These are phyloP conservation scores for Drosophila simulans DNA, from an alignment of 1,140 invertebrate species.

Conservation along the genomic window DNA sequence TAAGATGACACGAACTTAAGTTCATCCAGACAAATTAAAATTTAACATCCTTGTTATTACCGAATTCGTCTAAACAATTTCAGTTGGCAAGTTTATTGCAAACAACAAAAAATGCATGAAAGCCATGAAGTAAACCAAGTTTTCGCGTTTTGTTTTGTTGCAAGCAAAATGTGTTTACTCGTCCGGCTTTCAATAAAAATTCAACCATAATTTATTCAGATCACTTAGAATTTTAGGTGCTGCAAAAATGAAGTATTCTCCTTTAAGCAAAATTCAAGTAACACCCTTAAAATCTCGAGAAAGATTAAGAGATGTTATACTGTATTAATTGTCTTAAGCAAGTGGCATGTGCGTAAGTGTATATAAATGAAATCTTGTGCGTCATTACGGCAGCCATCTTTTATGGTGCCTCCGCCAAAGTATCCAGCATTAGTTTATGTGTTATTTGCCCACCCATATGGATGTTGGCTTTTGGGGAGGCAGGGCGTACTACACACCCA, in stretches of 20 bases:
- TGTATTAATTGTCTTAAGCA: background rate
- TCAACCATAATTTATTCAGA: no score
- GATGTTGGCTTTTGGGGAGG: conserved; percentile 15
- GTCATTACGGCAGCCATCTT: conserved; percentile 35
- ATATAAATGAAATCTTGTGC: conserved; percentile 27
- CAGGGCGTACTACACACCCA: background rate
- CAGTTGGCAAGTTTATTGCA: background rate
- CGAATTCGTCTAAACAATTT: background rate
- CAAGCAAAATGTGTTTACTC: no score
- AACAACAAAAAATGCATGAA: background rate
- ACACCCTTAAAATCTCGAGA: background rate
- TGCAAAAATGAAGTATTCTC: background rate
- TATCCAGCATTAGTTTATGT: conserved; percentile 40
- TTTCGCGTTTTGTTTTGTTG: no score
- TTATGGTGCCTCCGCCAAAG: conserved; percentile 24
- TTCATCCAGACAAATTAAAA: background rate
- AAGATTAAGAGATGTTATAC: background rate
- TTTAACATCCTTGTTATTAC: conserved; percentile 7
- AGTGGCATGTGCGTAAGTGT: conserved; percentile 14
- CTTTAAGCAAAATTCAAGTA: no score
- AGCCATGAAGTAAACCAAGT: no score
- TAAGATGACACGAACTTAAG: background rate
- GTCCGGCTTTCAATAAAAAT: no score
- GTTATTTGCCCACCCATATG: conserved; percentile 4
- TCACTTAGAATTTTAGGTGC: background rate